Evolutionary conservation across 2,113 vertebrate species (phyloP).

Genomic region (Crocuta crocuta): DNA sequence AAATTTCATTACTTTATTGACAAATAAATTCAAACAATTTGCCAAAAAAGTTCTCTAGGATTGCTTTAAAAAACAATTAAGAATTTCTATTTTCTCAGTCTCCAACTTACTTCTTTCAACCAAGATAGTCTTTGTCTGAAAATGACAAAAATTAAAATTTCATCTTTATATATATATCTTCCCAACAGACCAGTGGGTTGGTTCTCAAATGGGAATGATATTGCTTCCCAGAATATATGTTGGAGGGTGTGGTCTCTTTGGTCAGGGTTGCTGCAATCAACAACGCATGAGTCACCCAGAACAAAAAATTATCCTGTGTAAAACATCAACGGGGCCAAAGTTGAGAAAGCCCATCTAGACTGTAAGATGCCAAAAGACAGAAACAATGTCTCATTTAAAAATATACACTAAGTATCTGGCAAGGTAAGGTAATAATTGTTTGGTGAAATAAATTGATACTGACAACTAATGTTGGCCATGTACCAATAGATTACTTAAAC

Average conservation of each 20-base stretch:
- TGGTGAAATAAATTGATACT: background rate
- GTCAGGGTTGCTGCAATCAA: background rate
- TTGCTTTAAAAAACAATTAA: conserved; percentile 9
- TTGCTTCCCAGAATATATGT: background rate
- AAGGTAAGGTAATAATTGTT: background rate
- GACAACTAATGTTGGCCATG: background rate
- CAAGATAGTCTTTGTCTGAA: background rate
- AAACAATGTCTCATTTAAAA: background rate
- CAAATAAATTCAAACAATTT: background rate
- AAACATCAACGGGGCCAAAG: background rate
- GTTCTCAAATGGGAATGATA: background rate
- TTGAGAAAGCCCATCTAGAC: background rate
- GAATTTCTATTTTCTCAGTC: background rate
- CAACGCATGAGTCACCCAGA: background rate
- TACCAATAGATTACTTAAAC: background rate
- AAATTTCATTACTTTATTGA: background rate
- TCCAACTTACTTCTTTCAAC: background rate
- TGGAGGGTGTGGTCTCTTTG: background rate
- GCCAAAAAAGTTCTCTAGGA: background rate
- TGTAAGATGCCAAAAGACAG: background rate
- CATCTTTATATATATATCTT: background rate
- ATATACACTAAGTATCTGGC: background rate
- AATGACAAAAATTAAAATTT: background rate
- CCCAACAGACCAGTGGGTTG: background rate
- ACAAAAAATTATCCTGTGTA: background rate